Evolutionary conservation across 2,888 invertebrate species (phyloP), one percentile per base, ranked within the genome.

Genomic region (Cheiracanthium punctorium): DNA sequence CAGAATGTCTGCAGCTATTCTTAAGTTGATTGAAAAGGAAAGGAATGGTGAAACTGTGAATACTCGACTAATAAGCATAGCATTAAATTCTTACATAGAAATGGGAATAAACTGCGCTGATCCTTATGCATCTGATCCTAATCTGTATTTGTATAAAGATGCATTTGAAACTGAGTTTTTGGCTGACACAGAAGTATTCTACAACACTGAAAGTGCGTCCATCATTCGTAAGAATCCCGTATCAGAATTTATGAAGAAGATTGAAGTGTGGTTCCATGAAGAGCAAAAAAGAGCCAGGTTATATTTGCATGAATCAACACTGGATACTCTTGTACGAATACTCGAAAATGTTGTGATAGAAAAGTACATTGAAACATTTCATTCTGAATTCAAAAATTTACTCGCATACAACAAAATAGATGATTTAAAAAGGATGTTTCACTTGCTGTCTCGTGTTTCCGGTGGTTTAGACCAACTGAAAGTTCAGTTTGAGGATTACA

Each of bases 231-330:
- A 96, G 90, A 98, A 99, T 92, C 97, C 98, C 0, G 97, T 99
- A 87, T 98, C 98, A 0, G 99, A 99, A 91, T 99, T 99, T 91
- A 97, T 99, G 97, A 98, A 98, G 91, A 97, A 97, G 94, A 96
- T 96, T 88, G 67, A 87, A 69, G 41, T 70, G 32, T 80, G 99
- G 79, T 93, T 99, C 74, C 94, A 95, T 88, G 99, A 99, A 91
- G 99, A 99, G 91, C 95, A 97, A 91, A 95, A 95, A 88, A 94
- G 99, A 41, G 98, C 98, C n/a, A 96, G 96, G 90, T 95, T 97
- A 67, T 99, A 99, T 92, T 93, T 99, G 32, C 98, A 99, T 91
- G 96, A 96, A 92, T 97, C 97, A 20, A 99, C 99, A 0, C 95
- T 95, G 90, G 95, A 96, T 79, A 94, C 95, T 48, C 93, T 99